Evolutionary conservation across 2,113 vertebrate genomes (phyloP).

Genomic region (Bambusicola thoracicus): DNA sequence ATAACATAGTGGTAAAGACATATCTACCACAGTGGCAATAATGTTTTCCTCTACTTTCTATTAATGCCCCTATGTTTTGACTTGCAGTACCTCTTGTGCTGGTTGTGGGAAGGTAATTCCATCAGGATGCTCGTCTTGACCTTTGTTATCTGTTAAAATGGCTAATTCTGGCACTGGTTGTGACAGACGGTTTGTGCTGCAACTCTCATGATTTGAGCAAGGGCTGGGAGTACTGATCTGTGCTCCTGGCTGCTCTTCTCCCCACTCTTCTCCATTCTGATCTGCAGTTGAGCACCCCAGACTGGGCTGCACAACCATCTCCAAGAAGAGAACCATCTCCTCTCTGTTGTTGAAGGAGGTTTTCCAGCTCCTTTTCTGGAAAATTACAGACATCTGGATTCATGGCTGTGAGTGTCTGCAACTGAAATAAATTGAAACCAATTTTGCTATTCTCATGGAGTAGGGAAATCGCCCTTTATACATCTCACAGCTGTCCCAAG

Average conservation of each 20-base stretch:
- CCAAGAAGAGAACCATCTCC: not conserved
- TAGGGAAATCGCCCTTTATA: not conserved
- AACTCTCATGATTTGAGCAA: not conserved
- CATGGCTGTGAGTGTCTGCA: not conserved
- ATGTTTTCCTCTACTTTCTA: not conserved
- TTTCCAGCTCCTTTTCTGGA: constrained; percentile 1
- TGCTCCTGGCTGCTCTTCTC: not conserved
- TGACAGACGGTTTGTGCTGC: rapidly evolving
- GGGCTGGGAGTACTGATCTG: not conserved
- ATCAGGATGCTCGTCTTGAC: not conserved
- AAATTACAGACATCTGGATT: constrained; percentile 18
- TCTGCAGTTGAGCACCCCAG: not conserved
- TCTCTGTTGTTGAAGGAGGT: not conserved
- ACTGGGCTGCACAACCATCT: not conserved
- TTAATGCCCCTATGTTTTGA: not conserved
- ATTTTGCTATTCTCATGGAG: constrained; percentile 11
- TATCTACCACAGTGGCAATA: not conserved
- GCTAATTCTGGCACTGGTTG: not conserved
- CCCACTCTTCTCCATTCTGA: not conserved
- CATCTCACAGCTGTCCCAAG: constrained; percentile 17
- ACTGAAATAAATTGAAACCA: constrained; percentile 14
- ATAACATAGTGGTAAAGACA: not conserved
- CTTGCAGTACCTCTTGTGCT: not conserved
- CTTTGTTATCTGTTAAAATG: not conserved
- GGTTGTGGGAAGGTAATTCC: not conserved